Base-by-base conservation (phyloP, 2,888 invertebrate genomes). In the Pristionchus fissidentatus region DNA sequence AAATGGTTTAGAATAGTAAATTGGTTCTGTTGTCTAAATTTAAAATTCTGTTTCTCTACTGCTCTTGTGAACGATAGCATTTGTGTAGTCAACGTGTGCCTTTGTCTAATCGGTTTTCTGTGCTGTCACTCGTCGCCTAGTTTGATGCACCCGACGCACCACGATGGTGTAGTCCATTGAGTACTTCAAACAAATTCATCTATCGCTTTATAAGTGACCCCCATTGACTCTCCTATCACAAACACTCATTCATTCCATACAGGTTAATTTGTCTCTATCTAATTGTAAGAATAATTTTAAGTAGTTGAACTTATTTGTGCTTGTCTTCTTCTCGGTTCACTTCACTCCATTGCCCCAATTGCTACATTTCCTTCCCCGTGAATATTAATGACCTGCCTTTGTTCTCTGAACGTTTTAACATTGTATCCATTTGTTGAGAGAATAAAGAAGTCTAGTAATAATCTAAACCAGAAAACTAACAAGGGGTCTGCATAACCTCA, bases 351-450 rank as follows among this genome's bases (percentile, higher is more conserved):
- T 66, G 38, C 66, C 66, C 66, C n/a, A 4, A 38, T 66, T 66
- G 66, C 66, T 66, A 66, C 66, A 66, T 66, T 66, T 66, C 66
- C 66, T 66, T 66, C 66, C 66, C 66, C 66, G 66, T 66, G 66
- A 66, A 66, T 66, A 38, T 38, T 66, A 29, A 4, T 41, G 38
- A 66, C 66, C n/a, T 41, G 19, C 38, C 32, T 38, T 32, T n/a
- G n/a, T n/a, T 66, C 38, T 66, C 66, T 38, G 1, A 38, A 66
- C 38, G 15, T 66, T 66, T 66, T 38, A 41, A 13, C 66, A n/a
- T 13, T 38, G 38, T 66, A 66, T n/a, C 19, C 66, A 22, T 66
- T 66, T 13, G 66, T 66, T 66, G 38, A 35, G 66, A 66, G 66
- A 66, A 32, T 32, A 38, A 66, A 41, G 66, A 38, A 2, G 66